Evolutionary conservation across 2,797 vertebrate genomes (phyloP).

Genomic region (Amphiprion clarkii): DNA sequence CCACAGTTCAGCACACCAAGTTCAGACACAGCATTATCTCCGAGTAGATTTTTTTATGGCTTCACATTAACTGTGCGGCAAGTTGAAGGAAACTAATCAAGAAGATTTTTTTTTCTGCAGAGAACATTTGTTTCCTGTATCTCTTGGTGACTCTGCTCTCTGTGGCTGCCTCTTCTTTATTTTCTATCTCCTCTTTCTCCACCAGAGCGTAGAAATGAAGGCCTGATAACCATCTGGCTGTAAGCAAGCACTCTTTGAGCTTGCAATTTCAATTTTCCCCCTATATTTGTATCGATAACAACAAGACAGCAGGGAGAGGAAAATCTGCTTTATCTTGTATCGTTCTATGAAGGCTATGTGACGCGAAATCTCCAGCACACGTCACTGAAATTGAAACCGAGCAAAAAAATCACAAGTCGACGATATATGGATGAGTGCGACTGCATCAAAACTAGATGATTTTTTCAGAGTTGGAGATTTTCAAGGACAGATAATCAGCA

Average conservation of each 20-base stretch:
- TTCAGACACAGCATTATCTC: conserved; percentile 59
- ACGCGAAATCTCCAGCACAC: conserved; percentile 9
- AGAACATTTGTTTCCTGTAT: conserved; percentile 51
- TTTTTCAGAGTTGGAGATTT: conserved; percentile 59
- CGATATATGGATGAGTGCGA: conserved; percentile 35
- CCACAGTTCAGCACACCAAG: conserved; percentile 47
- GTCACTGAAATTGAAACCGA: conserved; percentile 35
- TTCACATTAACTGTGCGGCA: conserved; percentile 53
- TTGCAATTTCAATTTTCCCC: conserved; percentile 69
- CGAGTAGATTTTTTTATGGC: conserved; percentile 19
- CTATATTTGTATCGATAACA: conserved; percentile 66
- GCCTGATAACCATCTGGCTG: conserved; percentile 77
- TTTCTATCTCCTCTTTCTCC: conserved; percentile 55
- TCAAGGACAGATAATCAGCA: conserved; percentile 66
- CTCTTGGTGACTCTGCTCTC: conserved; percentile 31
- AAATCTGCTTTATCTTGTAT: conserved; percentile 58
- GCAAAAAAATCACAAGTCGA: conserved; percentile 25
- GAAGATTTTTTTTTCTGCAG: conserved; percentile 17
- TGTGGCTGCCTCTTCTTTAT: conserved; percentile 45
- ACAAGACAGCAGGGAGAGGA: conserved; percentile 36
- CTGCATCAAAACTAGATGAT: conserved; percentile 39
- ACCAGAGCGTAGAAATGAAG: conserved; percentile 58
- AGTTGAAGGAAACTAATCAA: conserved; percentile 69
- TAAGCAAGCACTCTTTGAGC: conserved; percentile 74
- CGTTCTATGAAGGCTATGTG: conserved; percentile 20